Base-by-base conservation (phyloP, 1,140 invertebrate genomes). In the Hypsibius dujardini region DNA sequence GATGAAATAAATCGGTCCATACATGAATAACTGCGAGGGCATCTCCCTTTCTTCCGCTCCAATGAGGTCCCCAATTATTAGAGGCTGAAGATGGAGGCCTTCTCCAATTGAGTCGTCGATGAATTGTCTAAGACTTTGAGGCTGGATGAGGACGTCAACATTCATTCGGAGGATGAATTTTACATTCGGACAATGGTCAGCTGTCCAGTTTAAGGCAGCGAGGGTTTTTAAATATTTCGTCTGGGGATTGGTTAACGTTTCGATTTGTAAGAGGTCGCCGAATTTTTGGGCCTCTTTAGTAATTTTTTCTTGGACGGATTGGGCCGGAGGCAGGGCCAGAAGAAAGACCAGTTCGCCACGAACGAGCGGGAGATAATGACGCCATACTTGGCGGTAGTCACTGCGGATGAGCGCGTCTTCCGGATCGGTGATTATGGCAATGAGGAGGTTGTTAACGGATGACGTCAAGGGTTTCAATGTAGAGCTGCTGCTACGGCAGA, bases 111-210 rank as follows among this genome's bases (percentile, higher is more conserved):
- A 12, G 12, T 42, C 45, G 62, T 67, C 62, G 12, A 67, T 12
- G 3, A 67, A 7, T 3, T 12, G 12, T 42, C 45, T 12, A 7
- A 67, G 42, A 12, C 12, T 15, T 42, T 67, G 12, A 3, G 45
- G 12, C 42, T 67, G 62, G 12, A 67, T 42, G 12, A 67, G 42
- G 3, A 67, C 62, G 42, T 67, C 62, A 45, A 67, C 62, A 42
- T 67, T 67, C 62, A 67, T 67, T 7, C 62, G 62, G 3, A 67
- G 3, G 12, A 67, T 15, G 42, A 67, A 67, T 42, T 67, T 67
- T 7, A 56, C 50, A 67, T 67, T 12, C 0, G 62, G 62, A 45
- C 62, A 67, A 42, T 67, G 0, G 12, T 67, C 12, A 12, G 12
- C 42, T 12, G 62, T 45, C 62, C 62, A 67, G 3, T 67, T 12